Percentiles rank a stretch among this genome's conserved stretches.
phyloP scores from a whole-genome alignment of 2,888 invertebrate genomes.

The Corbicula japonica region DNA sequence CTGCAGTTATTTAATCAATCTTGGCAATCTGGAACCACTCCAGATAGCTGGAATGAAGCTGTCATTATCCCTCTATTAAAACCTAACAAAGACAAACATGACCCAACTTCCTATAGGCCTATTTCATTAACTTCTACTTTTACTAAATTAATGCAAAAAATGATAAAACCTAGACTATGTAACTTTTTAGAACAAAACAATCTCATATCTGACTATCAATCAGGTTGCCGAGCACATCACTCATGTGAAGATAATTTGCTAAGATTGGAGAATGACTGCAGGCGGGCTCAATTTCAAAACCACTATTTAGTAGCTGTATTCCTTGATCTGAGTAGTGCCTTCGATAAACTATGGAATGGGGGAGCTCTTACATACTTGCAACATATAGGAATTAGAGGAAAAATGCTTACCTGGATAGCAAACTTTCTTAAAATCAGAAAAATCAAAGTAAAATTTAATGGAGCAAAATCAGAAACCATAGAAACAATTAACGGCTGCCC shows the following conservation, averaged over 20 bases:
- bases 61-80: slow-evolving; percentile 9
- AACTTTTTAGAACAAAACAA: slow-evolving; percentile 5
- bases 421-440: not conserved
- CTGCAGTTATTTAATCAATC: slow-evolving; percentile 6
- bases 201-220: not conserved
- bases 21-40: not conserved
- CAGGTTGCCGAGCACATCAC: slow-evolving; percentile 13
- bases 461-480: not conserved
- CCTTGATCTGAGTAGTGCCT: slow-evolving; percentile 5
- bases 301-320: slow-evolving; percentile 9
- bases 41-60: slow-evolving; percentile 2
- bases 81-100: slow-evolving; percentile 10
- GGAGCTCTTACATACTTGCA: not conserved
- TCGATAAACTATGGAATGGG: slow-evolving; percentile 14
- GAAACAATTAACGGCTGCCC: slow-evolving; percentile 7
- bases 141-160: slow-evolving; percentile 22
- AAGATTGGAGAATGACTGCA: slow-evolving; percentile 1
- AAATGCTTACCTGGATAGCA: slow-evolving; percentile 12
- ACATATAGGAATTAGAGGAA: not conserved
- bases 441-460: slow-evolving; percentile 12
- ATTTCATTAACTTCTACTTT: slow-evolving; percentile 12
- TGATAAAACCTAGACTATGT: slow-evolving; percentile 12
- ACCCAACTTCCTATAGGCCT: slow-evolving; percentile 6
- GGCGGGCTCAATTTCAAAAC: not conserved
- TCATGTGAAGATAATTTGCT: slow-evolving; percentile 8